These are phyloP conservation scores for Mormyrus iriodes DNA, from an alignment of 2,113 vertebrate genomes.

Conservation along the genomic window DNA sequence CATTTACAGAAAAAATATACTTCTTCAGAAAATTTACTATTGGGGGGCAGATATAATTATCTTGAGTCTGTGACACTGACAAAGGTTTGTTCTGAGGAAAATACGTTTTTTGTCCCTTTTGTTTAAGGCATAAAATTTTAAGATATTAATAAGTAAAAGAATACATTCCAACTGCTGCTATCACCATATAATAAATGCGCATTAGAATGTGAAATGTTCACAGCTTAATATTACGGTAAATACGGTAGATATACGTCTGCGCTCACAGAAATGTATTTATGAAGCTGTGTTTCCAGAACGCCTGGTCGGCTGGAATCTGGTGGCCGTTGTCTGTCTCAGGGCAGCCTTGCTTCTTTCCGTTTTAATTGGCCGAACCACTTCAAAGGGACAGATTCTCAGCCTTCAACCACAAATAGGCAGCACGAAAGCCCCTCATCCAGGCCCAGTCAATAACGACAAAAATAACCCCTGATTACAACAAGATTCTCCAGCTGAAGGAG, in stretches of 20 bases:
- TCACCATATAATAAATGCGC: not conserved
- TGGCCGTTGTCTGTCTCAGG: not conserved
- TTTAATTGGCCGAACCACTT: slow-evolving; percentile 16
- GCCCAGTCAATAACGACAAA: slow-evolving; percentile 14
- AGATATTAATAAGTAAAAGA: not conserved
- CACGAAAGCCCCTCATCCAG: not conserved
- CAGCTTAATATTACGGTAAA: not conserved
- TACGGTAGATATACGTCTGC: not conserved
- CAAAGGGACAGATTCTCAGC: slow-evolving; percentile 12
- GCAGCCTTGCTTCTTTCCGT: not conserved
- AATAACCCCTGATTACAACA: slow-evolving; percentile 6
- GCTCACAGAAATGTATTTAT: not conserved
- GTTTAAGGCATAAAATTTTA: not conserved
- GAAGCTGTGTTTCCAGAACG: not conserved
- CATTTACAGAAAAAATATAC: not conserved
- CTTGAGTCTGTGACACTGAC: too few relatives aligned
- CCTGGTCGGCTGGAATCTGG: not conserved
- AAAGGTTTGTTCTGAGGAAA: not conserved
- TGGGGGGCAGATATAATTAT: not conserved
- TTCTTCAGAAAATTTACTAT: not conserved
- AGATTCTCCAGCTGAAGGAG: slow-evolving; percentile 6
- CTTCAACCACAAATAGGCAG: slow-evolving; percentile 5
- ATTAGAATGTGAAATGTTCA: not conserved
- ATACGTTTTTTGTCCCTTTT: not conserved
- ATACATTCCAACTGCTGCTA: not conserved